These are phyloP conservation scores for Osedax frankpressi DNA, from an alignment of 2,888 invertebrate genomes.

Conservation along the genomic window DNA sequence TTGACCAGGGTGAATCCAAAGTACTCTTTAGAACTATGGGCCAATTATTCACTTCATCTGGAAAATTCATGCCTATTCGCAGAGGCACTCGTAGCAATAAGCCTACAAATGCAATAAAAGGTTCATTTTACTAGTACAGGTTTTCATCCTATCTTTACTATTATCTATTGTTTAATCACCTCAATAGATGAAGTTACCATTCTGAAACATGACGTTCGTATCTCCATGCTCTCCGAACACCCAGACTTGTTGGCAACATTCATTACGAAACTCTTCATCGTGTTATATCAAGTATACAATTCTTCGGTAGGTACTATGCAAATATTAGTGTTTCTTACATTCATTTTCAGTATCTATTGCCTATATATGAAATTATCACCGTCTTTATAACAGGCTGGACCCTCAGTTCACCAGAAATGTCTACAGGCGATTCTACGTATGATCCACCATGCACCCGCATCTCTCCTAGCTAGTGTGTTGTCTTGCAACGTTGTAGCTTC, in stretches of 20 bases:
- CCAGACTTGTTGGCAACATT: slow-evolving; percentile 53
- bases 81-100: no score
- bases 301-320: slow-evolving; percentile 55
- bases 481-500: slow-evolving; percentile 46
- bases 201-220: no score
- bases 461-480: slow-evolving; percentile 61
- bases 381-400: slow-evolving; percentile 59
- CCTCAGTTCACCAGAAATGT: slow-evolving; percentile 90
- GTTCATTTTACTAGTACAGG: no score
- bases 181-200: no score
- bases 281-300: slow-evolving; percentile 93
- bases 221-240: no score
- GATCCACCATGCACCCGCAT: slow-evolving; percentile 82
- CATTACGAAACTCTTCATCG: slow-evolving; percentile 70
- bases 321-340: neutral
- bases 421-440: slow-evolving; percentile 85
- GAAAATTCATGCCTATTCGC: no score
- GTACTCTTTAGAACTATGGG: no score
- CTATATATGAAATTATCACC: neutral
- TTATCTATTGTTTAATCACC: no score
- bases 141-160: no score
- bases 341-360: neutral
- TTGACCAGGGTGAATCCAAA: no score
- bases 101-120: no score
- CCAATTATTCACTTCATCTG: no score